Evolutionary conservation across 2,797 vertebrate species (phyloP).

Genomic region (Gobionotothen gibberifrons): DNA sequence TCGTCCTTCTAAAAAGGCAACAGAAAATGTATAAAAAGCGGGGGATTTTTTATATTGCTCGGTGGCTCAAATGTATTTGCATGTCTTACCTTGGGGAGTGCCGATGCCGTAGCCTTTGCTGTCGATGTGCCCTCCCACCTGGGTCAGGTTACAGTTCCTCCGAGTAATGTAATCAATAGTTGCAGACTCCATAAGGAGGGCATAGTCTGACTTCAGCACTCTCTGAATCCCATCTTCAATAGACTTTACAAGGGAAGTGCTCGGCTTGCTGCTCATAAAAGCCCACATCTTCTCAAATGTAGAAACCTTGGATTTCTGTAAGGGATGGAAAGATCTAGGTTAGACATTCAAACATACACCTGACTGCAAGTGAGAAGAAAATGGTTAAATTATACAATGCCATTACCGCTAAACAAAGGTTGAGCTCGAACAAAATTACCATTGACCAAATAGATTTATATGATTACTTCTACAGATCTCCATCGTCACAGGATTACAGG

Average conservation of each 20-base stretch:
- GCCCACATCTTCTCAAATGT: slow-evolving; percentile 99
- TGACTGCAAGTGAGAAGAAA: slow-evolving; percentile 34
- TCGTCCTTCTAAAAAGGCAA: slow-evolving; percentile 34
- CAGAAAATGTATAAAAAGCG: background rate
- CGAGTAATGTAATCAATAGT: slow-evolving; percentile 96
- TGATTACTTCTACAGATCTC: slow-evolving; percentile 58
- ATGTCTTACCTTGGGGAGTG: slow-evolving; percentile 92
- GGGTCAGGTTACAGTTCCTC: slow-evolving; percentile 97
- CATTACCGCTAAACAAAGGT: slow-evolving; percentile 28
- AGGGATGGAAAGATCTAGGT: slow-evolving; percentile 29
- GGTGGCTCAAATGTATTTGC: background rate
- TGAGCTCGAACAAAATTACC: slow-evolving; percentile 47
- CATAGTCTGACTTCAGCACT: slow-evolving; percentile 94
- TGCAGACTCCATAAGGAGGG: slow-evolving; percentile 97
- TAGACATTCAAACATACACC: slow-evolving; percentile 37
- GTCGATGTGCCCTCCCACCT: slow-evolving; percentile 96
- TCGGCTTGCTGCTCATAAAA: slow-evolving; percentile 98
- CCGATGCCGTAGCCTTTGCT: slow-evolving; percentile 98
- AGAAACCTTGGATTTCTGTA: slow-evolving; percentile 97
- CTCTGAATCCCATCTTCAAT: slow-evolving; percentile 97
- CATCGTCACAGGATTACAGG: slow-evolving; percentile 58
- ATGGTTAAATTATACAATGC: slow-evolving; percentile 26
- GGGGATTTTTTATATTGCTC: slow-evolving; percentile 10
- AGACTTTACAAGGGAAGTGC: slow-evolving; percentile 94
- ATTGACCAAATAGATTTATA: slow-evolving; percentile 49